A percentile compares a stretch with the other conserved stretches of the same genome.
Evolutionary conservation across 2,797 vertebrate genomes (phyloP).

Genomic region (Gallinago stenura): DNA sequence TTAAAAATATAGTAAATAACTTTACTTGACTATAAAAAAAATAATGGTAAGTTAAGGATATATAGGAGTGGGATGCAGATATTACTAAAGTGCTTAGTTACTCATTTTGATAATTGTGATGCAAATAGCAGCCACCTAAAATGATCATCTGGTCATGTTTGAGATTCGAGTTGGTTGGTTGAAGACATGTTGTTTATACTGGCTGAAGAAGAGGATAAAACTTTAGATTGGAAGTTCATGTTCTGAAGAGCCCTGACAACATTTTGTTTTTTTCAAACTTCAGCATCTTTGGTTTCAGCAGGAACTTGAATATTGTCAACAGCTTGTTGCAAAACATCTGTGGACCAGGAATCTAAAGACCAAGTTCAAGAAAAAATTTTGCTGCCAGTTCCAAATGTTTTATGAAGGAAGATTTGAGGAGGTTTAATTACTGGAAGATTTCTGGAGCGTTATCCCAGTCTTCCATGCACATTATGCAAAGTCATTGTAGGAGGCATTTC

Average conservation of each 20-base stretch:
- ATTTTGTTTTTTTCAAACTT: neutral
- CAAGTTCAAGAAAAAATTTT: neutral
- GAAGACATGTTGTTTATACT: neutral
- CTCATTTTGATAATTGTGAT: neutral
- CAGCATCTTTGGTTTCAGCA: slow-evolving; percentile 2
- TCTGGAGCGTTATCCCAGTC: neutral
- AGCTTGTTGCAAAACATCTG: slow-evolving; percentile 52
- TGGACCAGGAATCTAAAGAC: slow-evolving; percentile 9
- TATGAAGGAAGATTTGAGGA: neutral
- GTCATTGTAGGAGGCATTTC: neutral
- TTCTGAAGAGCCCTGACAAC: neutral
- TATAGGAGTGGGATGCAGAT: neutral
- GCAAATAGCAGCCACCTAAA: neutral
- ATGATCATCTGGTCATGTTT: neutral
- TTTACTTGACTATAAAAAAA: neutral
- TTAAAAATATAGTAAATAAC: neutral
- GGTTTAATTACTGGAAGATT: neutral
- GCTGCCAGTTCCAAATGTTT: neutral
- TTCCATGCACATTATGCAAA: neutral
- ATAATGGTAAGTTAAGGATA: neutral
- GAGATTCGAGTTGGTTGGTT: neutral
- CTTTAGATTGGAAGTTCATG: neutral
- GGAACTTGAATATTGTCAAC: slow-evolving; percentile 41
- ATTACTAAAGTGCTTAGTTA: neutral
- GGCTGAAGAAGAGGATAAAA: neutral